phyloP scores from a whole-genome alignment of 2,797 vertebrate genomes.

The Fistularia tabacaria region DNA sequence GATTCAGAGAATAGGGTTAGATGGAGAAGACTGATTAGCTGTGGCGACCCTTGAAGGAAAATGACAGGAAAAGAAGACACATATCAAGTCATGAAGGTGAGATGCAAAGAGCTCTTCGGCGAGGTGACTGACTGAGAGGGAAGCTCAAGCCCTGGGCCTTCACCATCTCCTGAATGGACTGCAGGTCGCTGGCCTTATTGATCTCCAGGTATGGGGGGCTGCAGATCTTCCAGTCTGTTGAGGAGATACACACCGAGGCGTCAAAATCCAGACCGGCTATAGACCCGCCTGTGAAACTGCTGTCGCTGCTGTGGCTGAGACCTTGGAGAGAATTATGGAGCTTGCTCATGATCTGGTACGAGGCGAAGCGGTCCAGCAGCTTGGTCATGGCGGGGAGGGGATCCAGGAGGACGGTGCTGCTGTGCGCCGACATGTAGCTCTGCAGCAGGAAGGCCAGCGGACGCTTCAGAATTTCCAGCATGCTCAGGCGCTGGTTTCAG shows the following conservation, averaged over 20 bases:
- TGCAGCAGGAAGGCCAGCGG: conserved; percentile 23
- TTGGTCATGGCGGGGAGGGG: conserved; percentile 71
- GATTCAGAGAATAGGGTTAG: too few species aligned
- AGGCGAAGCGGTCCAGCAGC: conserved; percentile 74
- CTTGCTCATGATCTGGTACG: conserved; percentile 71
- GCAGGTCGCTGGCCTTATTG: conserved; percentile 40
- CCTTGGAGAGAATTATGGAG: conserved; percentile 68
- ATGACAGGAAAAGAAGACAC: too few species aligned
- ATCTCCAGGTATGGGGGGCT: conserved; percentile 74
- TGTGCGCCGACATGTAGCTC: conserved; percentile 67
- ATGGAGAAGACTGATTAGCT: too few species aligned
- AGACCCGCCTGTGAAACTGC: background rate
- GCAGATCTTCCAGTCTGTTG: conserved; percentile 64
- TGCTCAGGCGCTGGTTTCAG: too few species aligned
- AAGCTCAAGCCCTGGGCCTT: conserved; percentile 54
- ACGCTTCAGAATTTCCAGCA: too few species aligned
- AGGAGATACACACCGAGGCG: background rate
- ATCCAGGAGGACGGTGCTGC: conserved; percentile 70
- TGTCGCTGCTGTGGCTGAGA: background rate
- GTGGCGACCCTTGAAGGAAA: too few species aligned
- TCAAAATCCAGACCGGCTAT: background rate
- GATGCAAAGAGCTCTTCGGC: too few species aligned
- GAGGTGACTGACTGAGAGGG: conserved; percentile 68
- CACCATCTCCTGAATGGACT: conserved; percentile 47
- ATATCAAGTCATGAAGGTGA: background rate